Evolutionary conservation across 2,797 vertebrate genomes (phyloP).

Genomic region (Epinephelus awoara): DNA sequence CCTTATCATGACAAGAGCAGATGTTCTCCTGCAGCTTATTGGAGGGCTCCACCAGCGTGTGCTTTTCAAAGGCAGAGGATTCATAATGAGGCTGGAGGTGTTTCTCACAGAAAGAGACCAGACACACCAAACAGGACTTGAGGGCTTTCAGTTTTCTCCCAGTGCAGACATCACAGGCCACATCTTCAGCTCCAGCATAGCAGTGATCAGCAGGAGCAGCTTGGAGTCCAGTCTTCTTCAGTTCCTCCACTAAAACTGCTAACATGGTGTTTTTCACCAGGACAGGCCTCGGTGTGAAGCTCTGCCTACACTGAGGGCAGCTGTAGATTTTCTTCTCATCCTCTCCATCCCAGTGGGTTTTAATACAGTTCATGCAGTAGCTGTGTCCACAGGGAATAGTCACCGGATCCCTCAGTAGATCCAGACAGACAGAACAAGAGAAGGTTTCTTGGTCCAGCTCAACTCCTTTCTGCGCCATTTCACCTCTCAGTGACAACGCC

Average conservation of each 20-base stretch:
- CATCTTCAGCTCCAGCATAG: slow-evolving; percentile 18
- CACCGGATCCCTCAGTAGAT: slow-evolving; percentile 12
- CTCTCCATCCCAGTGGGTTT: not conserved
- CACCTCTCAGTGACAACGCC: not conserved
- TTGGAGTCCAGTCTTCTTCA: too few relatives aligned
- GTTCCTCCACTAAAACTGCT: not conserved
- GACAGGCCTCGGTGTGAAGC: not conserved
- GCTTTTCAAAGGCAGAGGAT: too few relatives aligned
- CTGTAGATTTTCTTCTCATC: not conserved
- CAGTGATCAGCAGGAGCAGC: too few relatives aligned
- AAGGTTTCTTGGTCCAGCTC: not conserved
- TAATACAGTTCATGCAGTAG: slow-evolving; percentile 24
- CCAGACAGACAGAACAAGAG: not conserved
- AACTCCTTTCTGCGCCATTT: slow-evolving; percentile 6
- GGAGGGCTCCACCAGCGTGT: too few relatives aligned
- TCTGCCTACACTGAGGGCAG: slow-evolving; percentile 16
- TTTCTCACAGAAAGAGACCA: too few relatives aligned
- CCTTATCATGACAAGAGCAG: too few relatives aligned
- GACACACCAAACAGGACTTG: too few relatives aligned
- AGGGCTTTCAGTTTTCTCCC: too few relatives aligned
- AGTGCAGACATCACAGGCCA: not conserved
- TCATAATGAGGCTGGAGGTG: too few relatives aligned
- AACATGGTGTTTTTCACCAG: not conserved
- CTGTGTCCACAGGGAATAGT: slow-evolving; percentile 11
- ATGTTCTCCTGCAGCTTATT: too few relatives aligned